These are phyloP conservation scores for Vanessa atalanta DNA, from an alignment of 1,140 invertebrate genomes.

Conservation along the genomic window DNA sequence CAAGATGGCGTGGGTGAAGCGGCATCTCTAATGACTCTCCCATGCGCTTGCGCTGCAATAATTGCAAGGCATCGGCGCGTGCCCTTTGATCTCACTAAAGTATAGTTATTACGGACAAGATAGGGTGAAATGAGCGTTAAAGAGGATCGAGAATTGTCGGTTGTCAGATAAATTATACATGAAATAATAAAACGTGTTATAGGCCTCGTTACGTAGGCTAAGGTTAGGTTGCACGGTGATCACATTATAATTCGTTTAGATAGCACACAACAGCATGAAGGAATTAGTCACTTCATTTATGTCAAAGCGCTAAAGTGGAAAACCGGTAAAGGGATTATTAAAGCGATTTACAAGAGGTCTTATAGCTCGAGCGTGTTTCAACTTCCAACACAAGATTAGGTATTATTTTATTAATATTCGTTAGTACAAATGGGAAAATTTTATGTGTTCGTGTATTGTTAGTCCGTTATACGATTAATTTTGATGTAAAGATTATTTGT, in stretches of 20 bases:
- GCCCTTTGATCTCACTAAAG: slow-evolving; percentile 70
- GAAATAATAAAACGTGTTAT: slow-evolving; percentile 64
- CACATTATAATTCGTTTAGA: slow-evolving; percentile 19
- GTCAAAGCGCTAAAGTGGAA: slow-evolving; percentile 14
- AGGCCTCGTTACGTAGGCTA: slow-evolving; percentile 57
- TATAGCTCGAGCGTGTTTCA: slow-evolving; percentile 2
- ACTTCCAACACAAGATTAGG: neutral
- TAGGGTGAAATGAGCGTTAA: slow-evolving; percentile 71
- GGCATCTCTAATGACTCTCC: slow-evolving; percentile 67
- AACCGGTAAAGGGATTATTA: slow-evolving; percentile 24
- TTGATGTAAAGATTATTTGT: too few relatives aligned
- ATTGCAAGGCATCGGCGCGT: slow-evolving; percentile 65
- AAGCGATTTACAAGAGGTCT: slow-evolving; percentile 12
- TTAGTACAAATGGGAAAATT: neutral
- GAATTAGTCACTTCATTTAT: slow-evolving; percentile 28
- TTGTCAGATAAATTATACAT: slow-evolving; percentile 53
- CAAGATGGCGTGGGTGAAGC: slow-evolving; percentile 61
- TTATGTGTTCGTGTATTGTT: too few relatives aligned
- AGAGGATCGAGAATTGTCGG: slow-evolving; percentile 55
- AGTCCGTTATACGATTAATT: too few relatives aligned
- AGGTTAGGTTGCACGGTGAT: slow-evolving; percentile 34
- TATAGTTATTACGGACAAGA: slow-evolving; percentile 72
- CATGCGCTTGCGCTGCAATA: slow-evolving; percentile 66
- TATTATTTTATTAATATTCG: neutral
- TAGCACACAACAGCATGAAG: slow-evolving; percentile 17